Evolutionary conservation across 2,797 vertebrate species (phyloP).

Genomic region (Nasua narica): DNA sequence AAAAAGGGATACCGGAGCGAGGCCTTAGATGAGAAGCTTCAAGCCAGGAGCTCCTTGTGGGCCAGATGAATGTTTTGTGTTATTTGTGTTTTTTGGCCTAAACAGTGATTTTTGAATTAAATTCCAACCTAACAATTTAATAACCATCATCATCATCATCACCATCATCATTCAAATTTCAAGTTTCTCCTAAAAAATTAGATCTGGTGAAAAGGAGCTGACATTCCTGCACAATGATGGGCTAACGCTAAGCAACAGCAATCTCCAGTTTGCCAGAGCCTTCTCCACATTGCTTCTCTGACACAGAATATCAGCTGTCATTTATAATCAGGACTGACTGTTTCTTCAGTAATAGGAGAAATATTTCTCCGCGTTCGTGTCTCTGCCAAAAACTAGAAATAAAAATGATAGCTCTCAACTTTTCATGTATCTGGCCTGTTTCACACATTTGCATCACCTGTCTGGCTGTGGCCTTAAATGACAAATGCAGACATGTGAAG

Average conservation of each 20-base stretch:
- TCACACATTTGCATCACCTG: not conserved
- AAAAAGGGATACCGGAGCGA: not conserved
- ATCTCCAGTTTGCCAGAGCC: not conserved
- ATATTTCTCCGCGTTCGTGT: not conserved
- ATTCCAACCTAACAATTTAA: not conserved
- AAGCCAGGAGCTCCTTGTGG: not conserved
- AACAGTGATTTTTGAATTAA: slow-evolving; percentile 5
- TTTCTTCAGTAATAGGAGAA: not conserved
- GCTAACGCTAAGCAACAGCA: not conserved
- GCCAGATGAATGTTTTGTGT: not conserved
- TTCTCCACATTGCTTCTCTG: not conserved
- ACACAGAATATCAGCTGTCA: not conserved
- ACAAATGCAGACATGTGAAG: not conserved
- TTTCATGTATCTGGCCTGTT: not conserved
- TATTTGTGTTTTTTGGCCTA: not conserved
- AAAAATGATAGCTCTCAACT: not conserved
- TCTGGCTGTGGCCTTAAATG: not conserved
- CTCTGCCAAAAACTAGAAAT: not conserved
- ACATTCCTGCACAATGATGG: not conserved
- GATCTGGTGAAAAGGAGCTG: not conserved
- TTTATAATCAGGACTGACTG: not conserved
- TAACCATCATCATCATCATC: not conserved
- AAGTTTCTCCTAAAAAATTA: slow-evolving; percentile 26
- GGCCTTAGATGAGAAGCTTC: not conserved
- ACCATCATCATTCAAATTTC: not conserved